phyloP scores from a whole-genome alignment of 2,113 vertebrate species.

The Pao palembangensis region DNA sequence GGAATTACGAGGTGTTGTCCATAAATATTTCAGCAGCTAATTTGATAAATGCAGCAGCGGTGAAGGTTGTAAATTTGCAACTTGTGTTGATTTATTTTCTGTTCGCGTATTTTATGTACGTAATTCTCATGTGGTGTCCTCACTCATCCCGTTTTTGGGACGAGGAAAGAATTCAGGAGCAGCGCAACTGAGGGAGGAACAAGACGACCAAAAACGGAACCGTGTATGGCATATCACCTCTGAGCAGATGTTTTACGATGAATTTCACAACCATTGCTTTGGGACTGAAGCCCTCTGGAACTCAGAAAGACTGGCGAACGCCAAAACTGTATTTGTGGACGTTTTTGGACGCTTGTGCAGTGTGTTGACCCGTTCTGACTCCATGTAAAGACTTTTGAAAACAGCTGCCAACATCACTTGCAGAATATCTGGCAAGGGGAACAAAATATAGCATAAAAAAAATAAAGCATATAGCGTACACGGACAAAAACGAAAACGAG shows the following conservation, averaged over 20 bases:
- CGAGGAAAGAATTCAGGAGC: conserved; percentile 57
- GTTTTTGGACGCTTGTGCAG: conserved; percentile 62
- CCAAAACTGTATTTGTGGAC: conserved; percentile 48
- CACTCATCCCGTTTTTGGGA: conserved; percentile 45
- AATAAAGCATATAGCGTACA: conserved; percentile 54
- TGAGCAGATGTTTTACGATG: conserved; percentile 35
- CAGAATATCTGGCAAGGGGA: conserved; percentile 40
- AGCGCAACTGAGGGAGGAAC: conserved; percentile 43
- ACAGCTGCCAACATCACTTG: conserved; percentile 53
- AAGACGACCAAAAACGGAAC: conserved; percentile 50
- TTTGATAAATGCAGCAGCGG: conserved; percentile 23
- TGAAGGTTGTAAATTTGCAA: conserved; percentile 34
- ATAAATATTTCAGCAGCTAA: conserved; percentile 21
- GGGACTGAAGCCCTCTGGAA: conserved; percentile 36
- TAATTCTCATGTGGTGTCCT: conserved; percentile 36
- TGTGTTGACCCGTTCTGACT: conserved; percentile 63
- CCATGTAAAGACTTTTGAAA: conserved; percentile 63
- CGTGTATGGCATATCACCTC: too few species aligned
- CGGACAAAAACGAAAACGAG: conserved; percentile 56
- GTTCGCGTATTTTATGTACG: conserved; percentile 40
- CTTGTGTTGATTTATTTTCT: conserved; percentile 35
- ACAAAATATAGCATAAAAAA: conserved; percentile 53
- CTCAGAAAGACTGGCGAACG: conserved; percentile 40
- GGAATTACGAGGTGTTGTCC: conserved; percentile 42
- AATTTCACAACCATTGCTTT: conserved; percentile 28